phyloP scores from a whole-genome alignment of 2,113 vertebrate genomes.

The Meleagris gallopavo region DNA sequence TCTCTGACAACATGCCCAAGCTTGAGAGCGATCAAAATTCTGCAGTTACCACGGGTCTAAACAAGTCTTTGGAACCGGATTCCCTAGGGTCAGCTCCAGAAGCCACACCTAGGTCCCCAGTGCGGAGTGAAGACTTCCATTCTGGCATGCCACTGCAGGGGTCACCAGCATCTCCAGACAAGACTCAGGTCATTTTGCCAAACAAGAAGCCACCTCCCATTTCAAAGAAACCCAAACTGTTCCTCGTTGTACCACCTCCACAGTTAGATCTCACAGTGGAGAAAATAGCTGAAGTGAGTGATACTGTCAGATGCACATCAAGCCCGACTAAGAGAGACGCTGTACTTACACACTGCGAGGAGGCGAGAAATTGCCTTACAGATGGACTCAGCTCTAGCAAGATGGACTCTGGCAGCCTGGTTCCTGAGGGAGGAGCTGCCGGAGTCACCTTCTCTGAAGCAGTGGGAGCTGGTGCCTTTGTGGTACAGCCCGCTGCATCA shows the following conservation, averaged over 20 bases:
- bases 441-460: constrained; percentile 59
- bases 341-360: constrained; percentile 57
- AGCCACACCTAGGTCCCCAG: neutral
- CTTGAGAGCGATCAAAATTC: neutral
- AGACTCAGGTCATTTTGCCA: constrained; percentile 68
- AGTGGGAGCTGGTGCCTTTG: constrained; percentile 66
- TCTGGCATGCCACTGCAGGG: constrained; percentile 3
- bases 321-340: constrained; percentile 65
- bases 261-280: constrained; percentile 75
- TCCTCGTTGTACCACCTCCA: constrained; percentile 80
- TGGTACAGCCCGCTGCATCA: constrained; percentile 73
- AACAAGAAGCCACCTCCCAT: constrained; percentile 90
- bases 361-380: constrained; percentile 49
- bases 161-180: constrained; percentile 43
- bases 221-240: constrained; percentile 93
- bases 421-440: constrained; percentile 74
- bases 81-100: neutral
- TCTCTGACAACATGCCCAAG: neutral
- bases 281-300: constrained; percentile 70
- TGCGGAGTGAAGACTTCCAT: constrained; percentile 5
- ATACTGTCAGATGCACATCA: constrained; percentile 52
- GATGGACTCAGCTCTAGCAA: constrained; percentile 67
- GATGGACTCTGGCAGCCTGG: constrained; percentile 67
- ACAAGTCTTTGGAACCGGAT: neutral
- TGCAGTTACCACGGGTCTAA: neutral